These are phyloP conservation scores for Cremastinae sp. DNA, from an alignment of 2,888 invertebrate species.

Conservation along the genomic window DNA sequence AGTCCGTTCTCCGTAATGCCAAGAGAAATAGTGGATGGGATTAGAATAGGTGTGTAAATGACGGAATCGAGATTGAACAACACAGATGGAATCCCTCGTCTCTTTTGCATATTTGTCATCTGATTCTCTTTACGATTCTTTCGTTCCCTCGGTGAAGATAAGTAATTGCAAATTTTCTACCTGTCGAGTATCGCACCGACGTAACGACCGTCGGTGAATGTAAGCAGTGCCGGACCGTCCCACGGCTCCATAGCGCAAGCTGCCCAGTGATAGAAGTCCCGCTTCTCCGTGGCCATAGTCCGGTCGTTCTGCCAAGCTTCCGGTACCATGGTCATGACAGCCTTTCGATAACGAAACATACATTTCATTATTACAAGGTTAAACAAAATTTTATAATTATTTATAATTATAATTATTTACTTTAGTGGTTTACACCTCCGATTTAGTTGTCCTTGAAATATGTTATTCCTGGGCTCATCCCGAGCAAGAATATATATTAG, in stretches of 20 bases:
- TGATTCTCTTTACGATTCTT: slow-evolving; percentile 3
- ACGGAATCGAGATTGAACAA: slow-evolving; percentile 28
- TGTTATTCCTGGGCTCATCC: too few relatives aligned
- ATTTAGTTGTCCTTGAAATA: too few relatives aligned
- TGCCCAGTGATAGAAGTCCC: slow-evolving; percentile 98
- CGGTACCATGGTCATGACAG: slow-evolving; percentile 99
- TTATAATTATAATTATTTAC: too few relatives aligned
- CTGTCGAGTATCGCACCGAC: slow-evolving; percentile 92
- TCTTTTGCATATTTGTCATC: slow-evolving; percentile 55
- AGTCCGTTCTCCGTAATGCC: slow-evolving; percentile 41
- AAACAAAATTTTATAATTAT: not conserved
- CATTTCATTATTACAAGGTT: not conserved
- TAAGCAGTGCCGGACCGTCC: slow-evolving; percentile 98
- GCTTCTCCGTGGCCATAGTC: slow-evolving; percentile 95
- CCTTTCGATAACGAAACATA: slow-evolving; percentile 80
- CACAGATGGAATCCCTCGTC: slow-evolving; percentile 66
- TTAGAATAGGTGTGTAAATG: slow-evolving; percentile 18
- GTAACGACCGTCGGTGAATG: slow-evolving; percentile 98
- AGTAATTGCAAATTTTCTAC: slow-evolving; percentile 70
- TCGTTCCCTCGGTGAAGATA: slow-evolving; percentile 16
- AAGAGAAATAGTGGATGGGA: slow-evolving; percentile 41
- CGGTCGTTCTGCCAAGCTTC: slow-evolving; percentile 99
- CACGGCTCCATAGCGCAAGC: slow-evolving; percentile 99
- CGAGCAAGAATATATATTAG: too few relatives aligned
- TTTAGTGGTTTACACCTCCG: too few relatives aligned